Evolutionary conservation across 2,888 invertebrate species (phyloP), one percentile per base, ranked within the genome.

Genomic region (Ochropleura leucogaster): DNA sequence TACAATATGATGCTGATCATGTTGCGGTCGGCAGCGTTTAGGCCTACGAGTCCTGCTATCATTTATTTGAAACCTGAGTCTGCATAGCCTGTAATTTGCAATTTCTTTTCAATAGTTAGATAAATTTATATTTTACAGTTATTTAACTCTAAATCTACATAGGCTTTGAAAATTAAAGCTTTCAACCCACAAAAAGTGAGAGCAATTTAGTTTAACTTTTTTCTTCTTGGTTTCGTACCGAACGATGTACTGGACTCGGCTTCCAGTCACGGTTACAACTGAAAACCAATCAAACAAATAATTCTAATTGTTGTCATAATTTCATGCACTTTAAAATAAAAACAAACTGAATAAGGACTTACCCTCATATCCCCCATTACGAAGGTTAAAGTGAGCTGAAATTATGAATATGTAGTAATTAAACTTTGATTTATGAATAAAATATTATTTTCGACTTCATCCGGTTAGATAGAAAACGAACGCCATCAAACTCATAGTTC

Each of bases 1-100:
- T 0, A 12, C 69, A 62, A 18, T 1, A 30, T 16, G 62, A 46
- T 42, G 9, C 12, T 20, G n/a, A 4, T 20, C 4, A 30, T 12
- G 44, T 14, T 30, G 3, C n/a, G n/a, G 30, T 53, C 77, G 64
- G 44, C 64, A 55, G 46, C 62, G 46, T 65, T 68, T 81, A 79
- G 82, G 78, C 82, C 78, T 79, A 79, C 20, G n/a, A 68, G 76
- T 64, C 82, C 82, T 68, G 68, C 18, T 30, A 53, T 10, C 47
- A n/a, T 46, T 14, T 30, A 16, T 10, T 44, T 16, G 6, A 62
- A 42, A n/a, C 14, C 14, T 7, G 7, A 40, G 5, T 0, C 10
- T 46, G 20, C 49, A 30, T 9, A 51, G 6, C n/a, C n/a, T 40
- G 49, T 20, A 7, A 40, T 60, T 46, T 51, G 16, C 14, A 18